Evolutionary conservation across 2,113 vertebrate species (phyloP).

Genomic region (Seriola aureovittata): DNA sequence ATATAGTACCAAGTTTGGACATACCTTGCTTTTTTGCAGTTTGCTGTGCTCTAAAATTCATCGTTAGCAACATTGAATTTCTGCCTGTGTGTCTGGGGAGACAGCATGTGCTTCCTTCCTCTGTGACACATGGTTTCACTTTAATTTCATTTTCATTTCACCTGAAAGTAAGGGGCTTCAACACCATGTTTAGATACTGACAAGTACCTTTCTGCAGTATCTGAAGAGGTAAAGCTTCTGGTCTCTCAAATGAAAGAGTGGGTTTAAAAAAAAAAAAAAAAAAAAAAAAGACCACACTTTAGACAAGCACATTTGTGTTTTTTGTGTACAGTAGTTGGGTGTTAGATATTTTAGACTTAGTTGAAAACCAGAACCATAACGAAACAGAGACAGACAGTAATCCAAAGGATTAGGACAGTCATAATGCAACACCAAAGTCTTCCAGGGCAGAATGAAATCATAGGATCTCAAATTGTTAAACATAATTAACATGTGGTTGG

Average conservation of each 20-base stretch:
- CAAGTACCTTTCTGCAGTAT: not conserved
- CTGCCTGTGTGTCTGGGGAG: not conserved
- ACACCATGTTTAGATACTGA: not conserved
- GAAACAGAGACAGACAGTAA: not conserved
- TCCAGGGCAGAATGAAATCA: not conserved
- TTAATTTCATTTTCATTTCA: constrained; percentile 13
- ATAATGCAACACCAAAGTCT: not conserved
- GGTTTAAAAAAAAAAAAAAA: not conserved
- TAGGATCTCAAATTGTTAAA: not conserved
- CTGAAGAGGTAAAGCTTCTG: not conserved
- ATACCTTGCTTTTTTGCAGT: constrained; percentile 17
- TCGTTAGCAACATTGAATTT: not conserved
- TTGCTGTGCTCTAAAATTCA: not conserved
- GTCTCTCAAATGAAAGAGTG: not conserved
- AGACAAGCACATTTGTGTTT: not conserved
- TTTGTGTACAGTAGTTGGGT: not conserved
- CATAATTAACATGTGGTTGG: not conserved
- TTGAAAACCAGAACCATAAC: too few relatives aligned
- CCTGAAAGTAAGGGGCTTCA: constrained; percentile 12
- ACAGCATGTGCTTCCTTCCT: not conserved
- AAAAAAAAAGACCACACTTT: not conserved
- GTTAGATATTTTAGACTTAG: not conserved
- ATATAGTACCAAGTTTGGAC: not conserved
- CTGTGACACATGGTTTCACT: not conserved
- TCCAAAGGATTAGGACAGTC: not conserved